Percentiles rank a stretch among this genome's conserved stretches.
phyloP scores from a whole-genome alignment of 2,113 vertebrate species.

The Antechinus flavipes region DNA sequence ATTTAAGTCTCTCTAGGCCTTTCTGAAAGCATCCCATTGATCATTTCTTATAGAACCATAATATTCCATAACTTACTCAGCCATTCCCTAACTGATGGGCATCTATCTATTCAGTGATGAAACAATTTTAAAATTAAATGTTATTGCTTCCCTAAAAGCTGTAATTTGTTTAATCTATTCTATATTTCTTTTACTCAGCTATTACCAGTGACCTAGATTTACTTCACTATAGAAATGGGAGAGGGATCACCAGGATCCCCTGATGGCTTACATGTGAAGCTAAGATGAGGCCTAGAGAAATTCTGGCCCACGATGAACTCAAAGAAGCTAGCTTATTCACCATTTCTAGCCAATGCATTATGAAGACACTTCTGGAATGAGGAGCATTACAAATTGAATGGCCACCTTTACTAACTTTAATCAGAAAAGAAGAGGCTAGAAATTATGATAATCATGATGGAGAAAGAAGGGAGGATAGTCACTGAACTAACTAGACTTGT shows the following conservation, averaged over 20 bases:
- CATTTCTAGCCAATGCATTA: neutral
- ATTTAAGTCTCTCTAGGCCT: too few relatives aligned
- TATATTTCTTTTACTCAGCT: conserved; percentile 63
- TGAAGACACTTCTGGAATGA: neutral
- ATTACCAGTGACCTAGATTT: conserved; percentile 60
- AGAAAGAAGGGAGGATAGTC: neutral
- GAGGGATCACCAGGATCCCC: accelerated
- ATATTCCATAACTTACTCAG: too few relatives aligned
- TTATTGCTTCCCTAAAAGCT: conserved; percentile 68
- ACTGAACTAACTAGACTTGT: too few relatives aligned
- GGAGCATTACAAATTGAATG: neutral
- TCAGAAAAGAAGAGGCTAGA: neutral
- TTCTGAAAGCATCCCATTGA: too few relatives aligned
- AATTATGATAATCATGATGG: neutral
- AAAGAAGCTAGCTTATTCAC: neutral
- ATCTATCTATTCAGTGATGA: conserved; percentile 36
- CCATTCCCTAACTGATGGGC: too few relatives aligned
- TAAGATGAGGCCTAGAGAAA: too few relatives aligned
- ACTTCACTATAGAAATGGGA: neutral
- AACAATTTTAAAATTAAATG: conserved; percentile 71
- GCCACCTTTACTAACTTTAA: neutral
- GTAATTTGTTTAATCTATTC: conserved; percentile 54
- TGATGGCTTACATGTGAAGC: neutral
- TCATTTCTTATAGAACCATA: too few relatives aligned
- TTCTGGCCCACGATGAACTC: neutral